Evolutionary conservation across 2,888 invertebrate species (phyloP).

Genomic region (Lepidonotus clava): DNA sequence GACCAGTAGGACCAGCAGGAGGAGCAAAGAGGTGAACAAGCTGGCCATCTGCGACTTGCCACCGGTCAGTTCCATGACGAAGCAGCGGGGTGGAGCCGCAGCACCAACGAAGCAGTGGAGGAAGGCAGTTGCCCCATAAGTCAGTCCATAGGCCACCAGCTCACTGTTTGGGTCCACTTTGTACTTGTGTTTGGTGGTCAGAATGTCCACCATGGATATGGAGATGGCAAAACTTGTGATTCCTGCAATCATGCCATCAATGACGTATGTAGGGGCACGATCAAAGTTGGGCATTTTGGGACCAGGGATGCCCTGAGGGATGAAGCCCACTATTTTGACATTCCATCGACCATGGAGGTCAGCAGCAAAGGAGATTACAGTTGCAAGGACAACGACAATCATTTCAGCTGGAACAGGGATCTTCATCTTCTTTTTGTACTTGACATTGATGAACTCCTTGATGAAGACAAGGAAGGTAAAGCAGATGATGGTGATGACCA

Average conservation of each 20-base stretch:
- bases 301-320: slow-evolving; percentile 74
- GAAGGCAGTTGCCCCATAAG: slow-evolving; percentile 78
- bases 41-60: slow-evolving; percentile 73
- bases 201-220: slow-evolving; percentile 64
- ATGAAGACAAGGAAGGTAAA: slow-evolving; percentile 84
- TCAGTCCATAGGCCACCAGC: slow-evolving; percentile 80
- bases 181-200: slow-evolving; percentile 65
- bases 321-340: slow-evolving; percentile 61
- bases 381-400: slow-evolving; percentile 74
- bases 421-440: slow-evolving; percentile 83
- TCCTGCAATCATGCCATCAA: slow-evolving; percentile 47
- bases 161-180: slow-evolving; percentile 69
- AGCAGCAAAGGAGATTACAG: background rate
- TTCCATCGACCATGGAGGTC: background rate
- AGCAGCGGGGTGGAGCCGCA: slow-evolving; percentile 78
- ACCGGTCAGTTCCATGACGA: slow-evolving; percentile 77
- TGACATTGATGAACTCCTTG: slow-evolving; percentile 77
- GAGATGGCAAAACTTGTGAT: slow-evolving; percentile 40
- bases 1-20: slow-evolving; percentile 75
- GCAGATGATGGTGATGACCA: slow-evolving; percentile 85
- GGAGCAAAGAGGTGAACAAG: slow-evolving; percentile 72
- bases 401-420: slow-evolving; percentile 84
- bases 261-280: slow-evolving; percentile 36
- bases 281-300: slow-evolving; percentile 73
- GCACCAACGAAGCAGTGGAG: slow-evolving; percentile 81